Evolutionary conservation across 2,797 vertebrate genomes (phyloP).

Genomic region (Kryptolebias ocellatus): DNA sequence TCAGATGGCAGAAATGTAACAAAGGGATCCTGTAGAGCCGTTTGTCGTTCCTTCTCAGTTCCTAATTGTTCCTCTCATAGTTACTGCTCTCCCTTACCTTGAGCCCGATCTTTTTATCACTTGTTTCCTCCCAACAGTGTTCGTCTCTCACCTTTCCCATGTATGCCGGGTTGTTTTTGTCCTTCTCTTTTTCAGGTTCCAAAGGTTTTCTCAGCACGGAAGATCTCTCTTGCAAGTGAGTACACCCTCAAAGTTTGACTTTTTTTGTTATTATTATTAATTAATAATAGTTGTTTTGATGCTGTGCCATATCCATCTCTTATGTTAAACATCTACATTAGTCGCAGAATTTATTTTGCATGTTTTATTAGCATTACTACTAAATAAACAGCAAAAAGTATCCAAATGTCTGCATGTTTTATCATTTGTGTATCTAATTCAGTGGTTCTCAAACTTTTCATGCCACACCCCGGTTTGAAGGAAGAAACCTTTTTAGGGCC

Average conservation of each 20-base stretch:
- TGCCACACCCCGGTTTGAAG: too few species aligned
- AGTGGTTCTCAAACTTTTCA: too few species aligned
- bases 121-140: conserved; percentile 33
- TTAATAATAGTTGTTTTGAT: background rate
- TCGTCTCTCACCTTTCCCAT: conserved; percentile 66
- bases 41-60: conserved; percentile 51
- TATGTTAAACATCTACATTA: too few species aligned
- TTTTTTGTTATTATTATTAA: background rate
- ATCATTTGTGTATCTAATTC: background rate
- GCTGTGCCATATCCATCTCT: background rate
- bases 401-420: background rate
- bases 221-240: conserved; percentile 92
- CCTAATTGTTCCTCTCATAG: conserved; percentile 40
- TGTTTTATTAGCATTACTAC: too few species aligned
- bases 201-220: conserved; percentile 89
- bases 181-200: conserved; percentile 82
- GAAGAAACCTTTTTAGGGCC: too few species aligned
- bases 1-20: conserved; percentile 1
- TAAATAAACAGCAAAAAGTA: too few species aligned
- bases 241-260: conserved; percentile 38
- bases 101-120: conserved; percentile 39
- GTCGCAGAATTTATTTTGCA: too few species aligned
- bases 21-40: conserved; percentile 61
- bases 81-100: conserved; percentile 36
- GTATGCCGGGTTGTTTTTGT: conserved; percentile 68